Base-by-base conservation (phyloP, 2,888 invertebrate genomes). In the Osmoderma eremita region DNA sequence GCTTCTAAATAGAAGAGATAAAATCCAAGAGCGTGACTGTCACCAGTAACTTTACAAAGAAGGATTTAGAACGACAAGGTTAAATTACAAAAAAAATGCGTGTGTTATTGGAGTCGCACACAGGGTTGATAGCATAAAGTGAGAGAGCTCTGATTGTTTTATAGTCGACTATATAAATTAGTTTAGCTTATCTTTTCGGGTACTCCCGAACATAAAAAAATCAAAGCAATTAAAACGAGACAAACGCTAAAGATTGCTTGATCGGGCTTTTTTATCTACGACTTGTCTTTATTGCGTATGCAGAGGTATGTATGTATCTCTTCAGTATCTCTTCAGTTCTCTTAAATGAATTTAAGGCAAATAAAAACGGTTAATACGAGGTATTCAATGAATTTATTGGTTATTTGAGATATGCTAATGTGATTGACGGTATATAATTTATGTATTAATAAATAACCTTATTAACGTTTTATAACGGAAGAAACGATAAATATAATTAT, bases 1-100 rank as follows among this genome's bases (percentile, higher is more conserved):
- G 71, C 70, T 69, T 72, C 71, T 69, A 72, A 72, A 72, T 72
- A 65, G 67, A 63, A 67, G 56, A 54, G 72, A 72, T 72, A 71
- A 69, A 69, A 71, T 69, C 71, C 70, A 30, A 63, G 50, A 70
- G 73, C 73, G 73, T 73, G 73, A 73, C 73, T 72, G 65, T 50
- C 65, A 65, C 66, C 64, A 56, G 70, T 73, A 73, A 72, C 71
- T 73, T 68, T 71, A 49, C 41, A 41, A 42, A 67, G 65, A 69
- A 61, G 66, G 69, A 68, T 69, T 65, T 61, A 61, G 45, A 61
- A 30, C 58, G 24, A 42, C 58, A 36, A 61, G 45, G 8, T 15
- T 45, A 61, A 41, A 61, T 30, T 42, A 45, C 67, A 65, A 65
- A 64, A 65, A 64, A 68, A 30, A 6, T 2, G 10, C 1, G 8